Conservation (phyloP, 2,797 vertebrate genomes). For the Lepus oiostolus region DNA sequence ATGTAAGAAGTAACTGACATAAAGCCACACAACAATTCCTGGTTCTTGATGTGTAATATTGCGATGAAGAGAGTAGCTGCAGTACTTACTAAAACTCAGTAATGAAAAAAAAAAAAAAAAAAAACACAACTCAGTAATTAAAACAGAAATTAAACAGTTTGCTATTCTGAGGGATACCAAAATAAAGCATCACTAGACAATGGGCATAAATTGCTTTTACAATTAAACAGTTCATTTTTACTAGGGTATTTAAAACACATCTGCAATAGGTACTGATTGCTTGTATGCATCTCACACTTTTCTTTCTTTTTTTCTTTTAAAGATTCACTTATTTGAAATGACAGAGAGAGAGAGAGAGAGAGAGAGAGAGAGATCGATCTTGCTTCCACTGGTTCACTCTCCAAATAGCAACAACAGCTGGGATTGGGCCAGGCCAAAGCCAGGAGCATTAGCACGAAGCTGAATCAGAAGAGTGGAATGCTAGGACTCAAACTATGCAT, state of each 20-base stretch:
- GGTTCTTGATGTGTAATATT: not conserved
- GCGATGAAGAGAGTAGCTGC: not conserved
- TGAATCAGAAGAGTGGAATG: no score
- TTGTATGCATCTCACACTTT: not conserved
- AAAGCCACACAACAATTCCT: not conserved
- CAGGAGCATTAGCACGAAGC: no score
- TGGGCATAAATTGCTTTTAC: not conserved
- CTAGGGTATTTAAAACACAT: not conserved
- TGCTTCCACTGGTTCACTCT: no score
- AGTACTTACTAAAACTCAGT: not conserved
- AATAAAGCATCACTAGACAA: not conserved
- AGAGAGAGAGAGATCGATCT: no score
- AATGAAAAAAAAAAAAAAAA: not conserved
- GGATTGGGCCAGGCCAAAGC: no score
- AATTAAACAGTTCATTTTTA: slow-evolving; percentile 22
- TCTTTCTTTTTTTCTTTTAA: not conserved
- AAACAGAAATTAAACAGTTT: not conserved
- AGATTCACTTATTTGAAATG: no score
- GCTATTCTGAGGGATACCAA: not conserved
- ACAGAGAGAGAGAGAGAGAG: no score
- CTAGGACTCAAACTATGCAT: no score
- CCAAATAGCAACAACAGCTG: no score
- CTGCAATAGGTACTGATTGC: not conserved
- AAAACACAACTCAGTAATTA: not conserved
- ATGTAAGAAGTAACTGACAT: not conserved